Evolutionary conservation across 1,140 invertebrate genomes (phyloP), one percentile per base, ranked within the genome.

Genomic region (Ptiloglossa arizonensis): DNA sequence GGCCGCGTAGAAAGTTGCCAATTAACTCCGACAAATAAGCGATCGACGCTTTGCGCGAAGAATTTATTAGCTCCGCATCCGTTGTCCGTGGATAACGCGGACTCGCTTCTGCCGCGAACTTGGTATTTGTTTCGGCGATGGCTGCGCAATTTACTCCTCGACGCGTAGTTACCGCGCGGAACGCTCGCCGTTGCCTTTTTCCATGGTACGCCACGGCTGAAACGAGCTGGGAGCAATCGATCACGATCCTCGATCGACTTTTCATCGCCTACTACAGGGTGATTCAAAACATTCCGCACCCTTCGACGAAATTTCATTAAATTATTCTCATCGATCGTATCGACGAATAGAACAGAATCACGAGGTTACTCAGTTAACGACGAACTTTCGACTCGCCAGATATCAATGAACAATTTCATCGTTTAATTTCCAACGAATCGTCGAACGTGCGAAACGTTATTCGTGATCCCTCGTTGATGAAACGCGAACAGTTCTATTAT

Each of bases 1-100:
- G 29, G 32, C 29, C 73, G 17, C 52, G 73, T 69, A 59, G 54
- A 76, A 76, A 76, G 64, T 76, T 69, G 64, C 73, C 73, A 76
- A 76, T 76, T 76, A 76, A 69, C 54, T 59, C 54, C 69, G 73
- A 76, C 73, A 76, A 76, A 76, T 69, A 76, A 69, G 64, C 54
- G 52, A 76, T 76, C 64, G 64, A 35, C 35, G 11, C 35, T 69
- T 59, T 59, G 50, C 64, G 32, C 22, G 44, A 68, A 44, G n/a
- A 54, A 76, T 76, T 69, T 69, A 76, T 75, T 50, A 59, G 22
- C 54, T 32, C 17, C n/a, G n/a, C 17, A 46, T 41, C 35, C n/a
- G 38, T 75, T 27, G 35, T 24, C 27, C 38, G 29, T 24, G 27
- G 48, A n/a, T 11, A 41, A 38, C 35, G 24, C 48, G 35, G 38